Evolutionary conservation across 2,888 invertebrate genomes (phyloP), one percentile per base, ranked within the genome.

Genomic region (Loripinus fragilis): DNA sequence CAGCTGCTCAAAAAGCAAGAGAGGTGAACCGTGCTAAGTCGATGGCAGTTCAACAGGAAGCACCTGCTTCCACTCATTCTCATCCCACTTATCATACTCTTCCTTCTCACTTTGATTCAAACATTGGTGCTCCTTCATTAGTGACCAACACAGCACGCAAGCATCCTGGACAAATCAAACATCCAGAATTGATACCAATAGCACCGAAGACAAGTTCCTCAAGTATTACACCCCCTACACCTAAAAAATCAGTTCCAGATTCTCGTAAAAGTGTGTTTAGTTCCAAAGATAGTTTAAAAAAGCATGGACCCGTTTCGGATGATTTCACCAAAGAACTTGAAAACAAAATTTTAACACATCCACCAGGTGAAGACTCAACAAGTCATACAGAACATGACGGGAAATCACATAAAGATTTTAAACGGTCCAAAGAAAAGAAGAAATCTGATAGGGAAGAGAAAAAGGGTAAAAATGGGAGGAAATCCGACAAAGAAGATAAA

Each of bases 271-370:
- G 5, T 0, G 7, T 20, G 38, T 17, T 17, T 12, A 17, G 10
- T 12, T 42, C 68, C 41, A 45, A 45, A 48, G 42, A 48, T n/a
- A 64, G 33, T 25, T 45, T 70, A 8, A 64, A 69, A 45, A 60
- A 60, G 60, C 69, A 50, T 69, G 74, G 73, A 10, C 66, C 35
- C 38, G 70, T 48, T n/a, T 60, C 50, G 23, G 64, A 52, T 8
- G 23, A 66, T 28, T 67, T 73, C 25, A 67, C 72, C 35, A 76
- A 81, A 55, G 72, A 78, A 52, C 50, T 83, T 50, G 79, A 75
- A 70, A 35, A 55, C 23, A 78, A 71, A 68, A 45, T 76, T 20
- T 45, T 20, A 12, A 45, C 45, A 30, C 73, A 73, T 45, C 30
- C 25, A 38, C 25, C 65, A 45, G 68, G 50, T 28, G 73, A 66